Evolutionary conservation across 1,140 invertebrate genomes (phyloP), one percentile per base, ranked within the genome.

Genomic region (Calliopsis andreniformis): DNA sequence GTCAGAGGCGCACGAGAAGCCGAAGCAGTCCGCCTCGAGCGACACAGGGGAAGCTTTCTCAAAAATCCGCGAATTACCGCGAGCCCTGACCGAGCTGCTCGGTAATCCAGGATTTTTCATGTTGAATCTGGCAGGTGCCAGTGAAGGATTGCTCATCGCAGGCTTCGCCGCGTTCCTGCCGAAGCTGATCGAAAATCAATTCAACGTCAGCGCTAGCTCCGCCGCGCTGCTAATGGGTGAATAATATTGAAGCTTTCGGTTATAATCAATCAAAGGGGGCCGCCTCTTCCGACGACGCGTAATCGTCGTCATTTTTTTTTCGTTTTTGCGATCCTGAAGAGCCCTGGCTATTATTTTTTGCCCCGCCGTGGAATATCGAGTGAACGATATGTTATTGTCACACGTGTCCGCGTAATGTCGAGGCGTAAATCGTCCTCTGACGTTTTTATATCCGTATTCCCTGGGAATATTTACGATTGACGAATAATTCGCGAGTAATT

Each of bases 121-220:
- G 89, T 88, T 97, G 1, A 97, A 96, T 85, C 86, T 97, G 64
- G 96, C 96, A 3, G 96, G 95, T 2, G 95, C 96, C 0, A 94
- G 94, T 55, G 96, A 97, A 89, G 96, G 96, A 20, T 91, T 97
- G 83, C 91, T 97, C 0, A 93, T 97, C 6, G 94, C 95, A 0
- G 96, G 96, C 0, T 96, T 97, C 85, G 95, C 96, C 1, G 95
- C 96, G 0, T 97, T 97, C 85, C 90, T 96, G 69, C 96, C 96
- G 0, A 97, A 97, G 87, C 93, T 96, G 66, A 96, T 97, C 59
- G 96, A 98, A 90, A 96, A 96, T 89, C 96, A 97, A 91, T 97
- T 96, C 84, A 95, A 94, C 80, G 93, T 97, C 10, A 94, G 93
- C 39, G 94, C 96, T 0, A 95, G 95, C 53, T 92, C 92, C 32